These are phyloP conservation scores for Montipora efflorescens DNA, from an alignment of 64 coral and sea anemone species.

Conservation along the genomic window DNA sequence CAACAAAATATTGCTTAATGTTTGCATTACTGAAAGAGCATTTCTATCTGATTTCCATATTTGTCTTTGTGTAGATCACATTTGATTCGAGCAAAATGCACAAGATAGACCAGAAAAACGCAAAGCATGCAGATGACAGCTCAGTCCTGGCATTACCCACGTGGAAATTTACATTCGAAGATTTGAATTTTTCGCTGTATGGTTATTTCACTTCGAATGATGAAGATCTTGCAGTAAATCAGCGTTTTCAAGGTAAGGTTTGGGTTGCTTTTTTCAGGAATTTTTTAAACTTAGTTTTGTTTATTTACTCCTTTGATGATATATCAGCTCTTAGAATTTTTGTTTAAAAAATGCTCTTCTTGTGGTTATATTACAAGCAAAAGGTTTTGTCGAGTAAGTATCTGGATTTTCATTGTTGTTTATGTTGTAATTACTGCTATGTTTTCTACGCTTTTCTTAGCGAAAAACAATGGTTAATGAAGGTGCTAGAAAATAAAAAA, in stretches of 20 bases:
- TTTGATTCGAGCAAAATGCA: constrained; percentile 14
- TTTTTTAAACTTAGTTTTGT: background rate
- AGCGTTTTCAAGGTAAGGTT: constrained; percentile 1
- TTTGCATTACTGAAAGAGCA: background rate
- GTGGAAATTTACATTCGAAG: constrained; percentile 16
- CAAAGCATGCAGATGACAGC: background rate
- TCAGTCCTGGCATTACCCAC: background rate
- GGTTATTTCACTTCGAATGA: constrained; percentile 43
- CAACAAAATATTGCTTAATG: background rate
- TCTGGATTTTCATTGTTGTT: background rate
- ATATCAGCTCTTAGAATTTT: background rate
- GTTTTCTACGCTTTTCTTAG: background rate
- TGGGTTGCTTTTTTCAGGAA: background rate
- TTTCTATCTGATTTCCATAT: background rate
- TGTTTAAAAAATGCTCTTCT: too few relatives aligned
- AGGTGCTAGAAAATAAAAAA: background rate
- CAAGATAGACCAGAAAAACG: background rate
- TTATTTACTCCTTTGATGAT: background rate
- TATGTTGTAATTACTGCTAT: constrained; percentile 59
- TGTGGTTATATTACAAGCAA: too few relatives aligned
- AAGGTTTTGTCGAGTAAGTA: too few relatives aligned
- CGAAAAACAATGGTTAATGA: constrained; percentile 31
- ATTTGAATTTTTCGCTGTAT: constrained; percentile 33
- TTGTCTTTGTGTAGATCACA: background rate
- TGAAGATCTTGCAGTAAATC: constrained; percentile 1